Evolutionary conservation across 1,140 invertebrate species (phyloP).

Genomic region (Hyposmocoma kahamanoa): DNA sequence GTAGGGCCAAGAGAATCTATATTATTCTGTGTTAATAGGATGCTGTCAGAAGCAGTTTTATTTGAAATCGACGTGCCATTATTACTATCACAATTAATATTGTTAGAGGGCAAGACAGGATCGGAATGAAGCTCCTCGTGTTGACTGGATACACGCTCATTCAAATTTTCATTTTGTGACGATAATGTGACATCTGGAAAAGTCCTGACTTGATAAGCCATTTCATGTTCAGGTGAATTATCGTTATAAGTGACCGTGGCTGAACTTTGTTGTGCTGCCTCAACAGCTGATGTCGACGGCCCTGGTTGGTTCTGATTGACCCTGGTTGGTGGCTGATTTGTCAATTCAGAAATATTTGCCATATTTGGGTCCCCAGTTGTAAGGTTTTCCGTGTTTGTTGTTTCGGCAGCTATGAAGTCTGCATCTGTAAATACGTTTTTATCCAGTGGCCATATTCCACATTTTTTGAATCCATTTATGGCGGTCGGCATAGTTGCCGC

Average conservation of each 20-base stretch:
- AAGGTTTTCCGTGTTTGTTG: slow-evolving; percentile 18
- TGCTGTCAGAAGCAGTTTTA: background rate
- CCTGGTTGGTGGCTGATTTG: slow-evolving; percentile 9
- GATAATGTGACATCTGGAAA: background rate
- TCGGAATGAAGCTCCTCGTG: background rate
- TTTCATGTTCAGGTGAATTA: slow-evolving; percentile 8
- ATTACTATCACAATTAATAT: slow-evolving; percentile 8
- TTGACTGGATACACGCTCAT: background rate
- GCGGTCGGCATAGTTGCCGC: slow-evolving; percentile 30
- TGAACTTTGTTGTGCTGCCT: slow-evolving; percentile 6
- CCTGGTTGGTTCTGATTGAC: slow-evolving; percentile 11
- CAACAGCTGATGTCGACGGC: slow-evolving; percentile 10
- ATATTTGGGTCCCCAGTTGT: slow-evolving; percentile 8
- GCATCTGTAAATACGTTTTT: slow-evolving; percentile 33
- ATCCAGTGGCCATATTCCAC: slow-evolving; percentile 40
- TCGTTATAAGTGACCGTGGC: slow-evolving; percentile 10
- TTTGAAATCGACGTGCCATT: slow-evolving; percentile 3
- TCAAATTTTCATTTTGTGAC: background rate
- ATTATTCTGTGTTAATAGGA: background rate
- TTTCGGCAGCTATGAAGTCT: slow-evolving; percentile 32
- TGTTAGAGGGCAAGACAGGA: background rate
- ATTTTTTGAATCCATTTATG: slow-evolving; percentile 39
- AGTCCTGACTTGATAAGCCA: slow-evolving; percentile 8
- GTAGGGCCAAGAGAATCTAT: slow-evolving; percentile 1
- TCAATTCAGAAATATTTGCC: slow-evolving; percentile 9